phyloP scores from a whole-genome alignment of 2,797 vertebrate species.

The Coilia nasus region DNA sequence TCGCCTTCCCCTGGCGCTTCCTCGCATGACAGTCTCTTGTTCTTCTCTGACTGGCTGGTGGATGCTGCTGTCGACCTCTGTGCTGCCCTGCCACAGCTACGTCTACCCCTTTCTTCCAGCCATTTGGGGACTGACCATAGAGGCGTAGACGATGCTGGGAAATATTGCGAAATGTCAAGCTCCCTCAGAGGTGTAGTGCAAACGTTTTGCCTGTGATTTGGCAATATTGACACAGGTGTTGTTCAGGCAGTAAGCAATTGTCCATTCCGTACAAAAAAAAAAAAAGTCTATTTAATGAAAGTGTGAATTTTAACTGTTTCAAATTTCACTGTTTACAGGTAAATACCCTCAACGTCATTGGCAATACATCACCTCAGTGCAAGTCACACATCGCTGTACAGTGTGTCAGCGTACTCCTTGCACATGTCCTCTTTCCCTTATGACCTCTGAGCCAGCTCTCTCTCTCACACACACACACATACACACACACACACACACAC shows the following conservation, averaged over 20 bases:
- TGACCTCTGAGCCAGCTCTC: too few species aligned
- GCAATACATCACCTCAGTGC: not conserved
- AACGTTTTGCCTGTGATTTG: not conserved
- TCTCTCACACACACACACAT: not conserved
- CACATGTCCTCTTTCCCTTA: too few species aligned
- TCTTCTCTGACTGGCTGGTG: slow-evolving; percentile 49
- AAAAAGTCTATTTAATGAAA: not conserved
- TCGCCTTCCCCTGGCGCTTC: slow-evolving; percentile 37
- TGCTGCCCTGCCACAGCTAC: not conserved
- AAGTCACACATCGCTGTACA: not conserved
- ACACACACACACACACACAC: not conserved
- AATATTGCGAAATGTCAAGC: not conserved
- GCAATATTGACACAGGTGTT: not conserved
- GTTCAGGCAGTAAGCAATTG: not conserved
- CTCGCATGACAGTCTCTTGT: slow-evolving; percentile 60
- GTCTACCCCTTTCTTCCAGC: not conserved
- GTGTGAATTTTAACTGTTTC: too few species aligned
- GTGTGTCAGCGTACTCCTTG: not conserved
- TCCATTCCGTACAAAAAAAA: not conserved
- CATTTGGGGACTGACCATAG: not conserved
- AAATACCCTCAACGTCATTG: not conserved
- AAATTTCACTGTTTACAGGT: too few species aligned
- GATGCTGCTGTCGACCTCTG: slow-evolving; percentile 53
- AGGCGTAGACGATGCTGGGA: not conserved
- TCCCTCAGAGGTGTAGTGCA: not conserved